A percentile compares a stretch with the other conserved stretches of the same genome.
Evolutionary conservation across 2,113 vertebrate species (phyloP).

Genomic region (Tachycineta bicolor): DNA sequence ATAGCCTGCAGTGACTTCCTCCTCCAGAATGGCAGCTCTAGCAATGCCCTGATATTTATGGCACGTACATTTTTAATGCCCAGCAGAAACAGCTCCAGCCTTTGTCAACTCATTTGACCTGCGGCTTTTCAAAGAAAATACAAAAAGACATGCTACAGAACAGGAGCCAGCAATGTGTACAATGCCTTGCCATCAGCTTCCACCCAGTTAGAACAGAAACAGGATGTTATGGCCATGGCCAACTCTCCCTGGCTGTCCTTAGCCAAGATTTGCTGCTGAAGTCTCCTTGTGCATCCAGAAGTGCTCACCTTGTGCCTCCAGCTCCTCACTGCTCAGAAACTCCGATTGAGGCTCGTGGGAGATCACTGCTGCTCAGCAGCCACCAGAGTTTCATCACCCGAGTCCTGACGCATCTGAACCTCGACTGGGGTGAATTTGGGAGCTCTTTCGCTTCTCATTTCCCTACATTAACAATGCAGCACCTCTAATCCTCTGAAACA

Average conservation of each 20-base stretch:
- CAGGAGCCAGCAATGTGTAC: neutral
- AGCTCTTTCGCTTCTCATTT: neutral
- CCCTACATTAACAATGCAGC: neutral
- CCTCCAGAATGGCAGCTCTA: neutral
- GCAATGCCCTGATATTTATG: neutral
- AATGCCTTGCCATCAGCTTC: neutral
- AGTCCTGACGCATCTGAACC: neutral
- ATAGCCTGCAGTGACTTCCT: neutral
- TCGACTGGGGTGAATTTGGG: rapidly evolving
- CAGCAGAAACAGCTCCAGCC: neutral
- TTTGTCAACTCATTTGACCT: constrained; percentile 3
- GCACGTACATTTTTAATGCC: constrained; percentile 23
- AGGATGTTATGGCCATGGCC: neutral
- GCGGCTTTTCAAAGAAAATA: neutral
- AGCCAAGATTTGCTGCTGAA: neutral
- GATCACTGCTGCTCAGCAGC: neutral
- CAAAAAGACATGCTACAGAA: neutral
- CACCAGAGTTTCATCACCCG: neutral
- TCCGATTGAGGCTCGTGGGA: neutral
- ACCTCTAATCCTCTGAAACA: neutral
- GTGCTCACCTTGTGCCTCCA: neutral
- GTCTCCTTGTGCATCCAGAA: neutral
- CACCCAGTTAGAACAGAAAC: neutral
- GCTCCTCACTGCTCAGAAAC: neutral
- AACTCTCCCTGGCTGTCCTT: neutral